Conservation (phyloP, 2,797 vertebrate genomes). For the Graptemys geographica region DNA sequence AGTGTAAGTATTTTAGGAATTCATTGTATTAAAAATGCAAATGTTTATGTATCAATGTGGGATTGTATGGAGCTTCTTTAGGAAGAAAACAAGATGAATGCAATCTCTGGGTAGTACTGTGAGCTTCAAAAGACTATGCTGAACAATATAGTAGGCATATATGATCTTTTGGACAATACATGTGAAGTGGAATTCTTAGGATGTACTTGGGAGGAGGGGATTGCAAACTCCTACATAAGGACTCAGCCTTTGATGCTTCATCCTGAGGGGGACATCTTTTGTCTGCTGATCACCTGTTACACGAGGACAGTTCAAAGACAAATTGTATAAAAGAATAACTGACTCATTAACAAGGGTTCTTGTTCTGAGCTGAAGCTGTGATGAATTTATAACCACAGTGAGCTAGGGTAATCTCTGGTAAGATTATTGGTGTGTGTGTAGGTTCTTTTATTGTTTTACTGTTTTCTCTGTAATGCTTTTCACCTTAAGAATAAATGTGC, state of each 20-base stretch:
- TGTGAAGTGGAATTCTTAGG: neutral
- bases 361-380: neutral
- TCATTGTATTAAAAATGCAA: too few relatives aligned
- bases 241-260: neutral
- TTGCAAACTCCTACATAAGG: neutral
- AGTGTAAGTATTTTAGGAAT: neutral
- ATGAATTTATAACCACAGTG: neutral
- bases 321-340: neutral
- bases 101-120: too few relatives aligned
- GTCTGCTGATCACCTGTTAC: neutral
- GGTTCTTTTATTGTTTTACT: neutral
- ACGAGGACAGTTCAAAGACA: neutral
- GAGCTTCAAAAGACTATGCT: neutral
- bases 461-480: neutral
- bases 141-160: neutral
- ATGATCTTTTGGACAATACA: neutral
- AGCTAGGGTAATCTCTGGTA: neutral
- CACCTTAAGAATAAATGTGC: neutral
- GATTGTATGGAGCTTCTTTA: neutral
- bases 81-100: neutral
- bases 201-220: neutral
- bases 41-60: too few relatives aligned
- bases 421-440: neutral
- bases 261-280: neutral
- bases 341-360: neutral